Conservation (phyloP, 2,113 vertebrate species). For the Pomatostomus ruficeps region DNA sequence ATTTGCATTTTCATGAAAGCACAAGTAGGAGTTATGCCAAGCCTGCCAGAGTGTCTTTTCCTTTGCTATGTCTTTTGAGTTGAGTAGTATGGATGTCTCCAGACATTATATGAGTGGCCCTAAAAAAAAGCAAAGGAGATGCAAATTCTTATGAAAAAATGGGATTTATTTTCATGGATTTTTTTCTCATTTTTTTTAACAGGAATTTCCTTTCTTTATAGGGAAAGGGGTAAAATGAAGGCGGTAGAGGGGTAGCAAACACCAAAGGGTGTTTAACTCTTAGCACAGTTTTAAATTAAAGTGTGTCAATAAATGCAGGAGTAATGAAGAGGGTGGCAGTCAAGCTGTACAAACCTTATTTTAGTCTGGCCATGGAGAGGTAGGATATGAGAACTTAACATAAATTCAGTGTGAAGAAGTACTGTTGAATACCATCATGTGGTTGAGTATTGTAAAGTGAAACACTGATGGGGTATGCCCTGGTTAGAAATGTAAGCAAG, state of each 20-base stretch:
- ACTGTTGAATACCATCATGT: neutral
- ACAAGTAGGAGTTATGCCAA: conserved; percentile 34
- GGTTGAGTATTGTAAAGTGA: neutral
- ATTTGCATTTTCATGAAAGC: conserved; percentile 45
- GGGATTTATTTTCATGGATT: neutral
- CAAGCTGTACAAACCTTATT: neutral
- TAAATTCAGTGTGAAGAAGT: neutral
- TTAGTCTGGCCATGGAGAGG: neutral
- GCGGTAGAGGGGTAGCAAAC: neutral
- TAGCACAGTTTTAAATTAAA: neutral
- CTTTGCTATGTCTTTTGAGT: neutral
- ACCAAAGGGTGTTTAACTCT: neutral
- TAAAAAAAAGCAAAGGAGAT: neutral
- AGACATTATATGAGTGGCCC: neutral
- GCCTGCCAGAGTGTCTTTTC: conserved; percentile 15
- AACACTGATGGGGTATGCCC: neutral
- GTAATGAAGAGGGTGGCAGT: neutral
- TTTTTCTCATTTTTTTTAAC: neutral
- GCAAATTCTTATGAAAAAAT: neutral
- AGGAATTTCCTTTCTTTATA: neutral
- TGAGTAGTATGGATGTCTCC: neutral
- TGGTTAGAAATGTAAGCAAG: neutral
- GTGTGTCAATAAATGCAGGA: neutral
- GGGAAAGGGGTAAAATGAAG: neutral
- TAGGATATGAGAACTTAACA: neutral